These are phyloP conservation scores for Alosa alosa DNA, from an alignment of 2,113 vertebrate genomes.

Conservation along the genomic window DNA sequence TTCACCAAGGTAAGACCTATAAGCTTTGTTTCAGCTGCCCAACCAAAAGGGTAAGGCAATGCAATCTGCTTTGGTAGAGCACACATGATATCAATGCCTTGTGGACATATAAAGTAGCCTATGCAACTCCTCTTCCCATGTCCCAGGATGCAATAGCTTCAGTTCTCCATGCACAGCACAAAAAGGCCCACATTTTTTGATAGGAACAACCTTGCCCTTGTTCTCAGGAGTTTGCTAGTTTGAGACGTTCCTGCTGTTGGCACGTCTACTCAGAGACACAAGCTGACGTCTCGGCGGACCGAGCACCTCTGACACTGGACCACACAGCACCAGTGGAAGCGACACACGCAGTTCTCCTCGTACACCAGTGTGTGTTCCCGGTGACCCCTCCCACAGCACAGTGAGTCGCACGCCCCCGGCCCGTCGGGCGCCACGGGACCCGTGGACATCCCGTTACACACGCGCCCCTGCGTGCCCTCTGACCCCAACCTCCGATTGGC, in stretches of 20 bases:
- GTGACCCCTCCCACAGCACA: constrained; percentile 83
- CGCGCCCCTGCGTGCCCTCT: constrained; percentile 76
- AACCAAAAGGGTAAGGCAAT: neutral
- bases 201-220: neutral
- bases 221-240: neutral
- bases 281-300: constrained; percentile 78
- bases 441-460: constrained; percentile 75
- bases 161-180: neutral
- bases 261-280: constrained; percentile 43
- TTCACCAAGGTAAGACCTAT: neutral
- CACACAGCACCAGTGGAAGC: constrained; percentile 87
- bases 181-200: neutral
- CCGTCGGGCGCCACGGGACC: constrained; percentile 62
- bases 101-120: neutral
- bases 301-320: constrained; percentile 84
- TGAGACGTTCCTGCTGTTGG: neutral
- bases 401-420: constrained; percentile 79
- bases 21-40: neutral
- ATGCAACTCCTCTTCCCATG: neutral
- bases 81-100: neutral
- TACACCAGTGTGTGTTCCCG: constrained; percentile 77
- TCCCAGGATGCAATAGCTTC: neutral
- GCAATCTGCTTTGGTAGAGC: neutral
- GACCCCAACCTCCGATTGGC: constrained; percentile 81
- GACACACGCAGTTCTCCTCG: constrained; percentile 84